phyloP scores from a whole-genome alignment of 2,888 invertebrate genomes.

The Plagiodera versicolora region DNA sequence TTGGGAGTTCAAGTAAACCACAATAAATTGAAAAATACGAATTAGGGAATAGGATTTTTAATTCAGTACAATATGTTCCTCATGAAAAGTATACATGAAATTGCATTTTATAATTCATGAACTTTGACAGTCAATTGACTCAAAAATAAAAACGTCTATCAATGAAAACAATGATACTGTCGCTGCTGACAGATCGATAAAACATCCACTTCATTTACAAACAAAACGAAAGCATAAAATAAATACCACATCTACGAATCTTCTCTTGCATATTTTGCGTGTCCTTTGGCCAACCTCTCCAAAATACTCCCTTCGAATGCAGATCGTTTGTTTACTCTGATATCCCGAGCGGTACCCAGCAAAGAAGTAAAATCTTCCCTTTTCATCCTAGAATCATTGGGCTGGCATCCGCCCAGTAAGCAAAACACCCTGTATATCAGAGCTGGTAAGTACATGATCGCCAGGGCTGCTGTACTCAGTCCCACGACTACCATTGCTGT shows the following conservation, averaged over 20 bases:
- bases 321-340: not conserved
- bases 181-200: no score
- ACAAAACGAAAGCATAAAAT: no score
- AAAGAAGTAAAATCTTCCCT: slow-evolving; percentile 5
- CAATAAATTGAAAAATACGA: not conserved
- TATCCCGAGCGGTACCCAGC: slow-evolving; percentile 6
- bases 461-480: not conserved
- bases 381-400: not conserved
- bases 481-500: not conserved
- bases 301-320: not conserved
- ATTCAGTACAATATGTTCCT: no score
- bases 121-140: no score
- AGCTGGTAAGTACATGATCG: slow-evolving; percentile 6
- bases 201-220: no score
- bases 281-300: not conserved
- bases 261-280: slow-evolving; percentile 7
- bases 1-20: not conserved
- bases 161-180: no score
- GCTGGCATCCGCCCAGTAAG: slow-evolving; percentile 4
- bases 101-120: no score
- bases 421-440: slow-evolving; percentile 7
- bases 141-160: no score
- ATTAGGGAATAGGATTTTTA: no score
- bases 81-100: no score
- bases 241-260: not conserved